Evolutionary conservation across 2,113 vertebrate genomes (phyloP).

Genomic region (Pituophis catenifer): DNA sequence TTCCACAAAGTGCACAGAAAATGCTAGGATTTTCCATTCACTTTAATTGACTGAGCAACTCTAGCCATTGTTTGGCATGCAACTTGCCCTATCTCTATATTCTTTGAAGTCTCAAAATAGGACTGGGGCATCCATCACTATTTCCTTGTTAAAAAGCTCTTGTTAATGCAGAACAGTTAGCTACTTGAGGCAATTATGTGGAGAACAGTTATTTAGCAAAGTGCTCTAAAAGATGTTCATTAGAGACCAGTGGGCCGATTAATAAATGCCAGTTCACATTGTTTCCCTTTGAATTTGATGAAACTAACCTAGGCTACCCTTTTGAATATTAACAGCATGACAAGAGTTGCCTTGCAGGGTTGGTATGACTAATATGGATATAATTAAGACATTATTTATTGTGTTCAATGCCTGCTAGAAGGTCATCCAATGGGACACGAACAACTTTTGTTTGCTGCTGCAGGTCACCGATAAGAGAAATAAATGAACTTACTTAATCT

Average conservation of each 20-base stretch:
- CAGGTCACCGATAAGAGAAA: slow-evolving; percentile 29
- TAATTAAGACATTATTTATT: slow-evolving; percentile 49
- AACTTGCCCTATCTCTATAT: neutral
- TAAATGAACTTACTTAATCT: neutral
- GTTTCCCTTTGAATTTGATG: slow-evolving; percentile 32
- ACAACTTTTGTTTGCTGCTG: slow-evolving; percentile 32
- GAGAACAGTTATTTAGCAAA: slow-evolving; percentile 3
- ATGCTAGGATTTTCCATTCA: neutral
- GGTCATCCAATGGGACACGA: slow-evolving; percentile 43
- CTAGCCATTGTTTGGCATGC: neutral
- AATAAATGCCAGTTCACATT: slow-evolving; percentile 32
- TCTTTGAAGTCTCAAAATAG: neutral
- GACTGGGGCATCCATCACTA: neutral
- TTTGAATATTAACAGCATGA: slow-evolving; percentile 55
- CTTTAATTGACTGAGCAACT: neutral
- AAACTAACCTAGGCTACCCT: slow-evolving; percentile 40
- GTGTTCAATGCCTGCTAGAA: slow-evolving; percentile 34
- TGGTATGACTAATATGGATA: slow-evolving; percentile 33
- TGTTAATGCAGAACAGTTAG: slow-evolving; percentile 7
- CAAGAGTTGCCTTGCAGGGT: slow-evolving; percentile 24
- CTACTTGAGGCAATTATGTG: neutral
- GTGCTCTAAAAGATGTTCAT: neutral
- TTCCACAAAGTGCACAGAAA: neutral
- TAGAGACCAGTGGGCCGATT: slow-evolving; percentile 37
- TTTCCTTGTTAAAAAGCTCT: slow-evolving; percentile 1